Base-by-base conservation (phyloP, 2,113 vertebrate species). In the Pleuronectes platessa region DNA sequence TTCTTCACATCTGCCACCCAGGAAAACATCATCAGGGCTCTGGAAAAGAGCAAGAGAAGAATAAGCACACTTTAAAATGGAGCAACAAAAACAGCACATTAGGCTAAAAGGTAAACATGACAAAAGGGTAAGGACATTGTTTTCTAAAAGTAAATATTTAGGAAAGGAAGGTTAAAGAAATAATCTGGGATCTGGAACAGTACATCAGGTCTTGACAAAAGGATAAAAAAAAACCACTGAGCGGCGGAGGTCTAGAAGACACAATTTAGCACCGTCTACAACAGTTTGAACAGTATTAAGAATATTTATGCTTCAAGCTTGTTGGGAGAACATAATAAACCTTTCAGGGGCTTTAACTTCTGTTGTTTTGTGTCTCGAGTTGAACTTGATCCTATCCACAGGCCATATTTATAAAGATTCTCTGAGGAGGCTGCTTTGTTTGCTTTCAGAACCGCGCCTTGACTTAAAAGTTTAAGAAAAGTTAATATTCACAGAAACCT, bases 21-120 rank as follows among this genome's bases (percentile, higher is more conserved):
- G 68, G 80, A 68, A 65, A 84, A 78, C 74, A 79, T 51, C 82
- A 62, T 93, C 90, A 93, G 78, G 89, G 91, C 51, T 91, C 92
- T 93, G 40, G 37, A 66, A 71, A 4, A 85, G 24, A 42, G 81
- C 14, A 54, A 61, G 79, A 11, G 24, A 56, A 88, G 13, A 77
- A 76, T 14, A 62, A 21, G 31, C 5, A 12, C 27, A 31, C 6
- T 47, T 23, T 2, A 56, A 24, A 55, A 55, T 55, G 13, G 49
- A 6, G 13, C 4, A 20, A 9, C n/a, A 54, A 51, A 51, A 7
- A 51, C 49, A 18, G 35, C 9, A 15, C 5, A 49, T 17, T 49
- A 49, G 45, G 45, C 13, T 12, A 21, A 31, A 3, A 59, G 15
- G 11, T 42, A 12, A n/a, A 18, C 65, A 58, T 31, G 10, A 49